A percentile compares a stretch with the other conserved stretches of the same genome.
Conservation (phyloP, 2,113 vertebrate genomes). For the Chionis minor region DNA sequence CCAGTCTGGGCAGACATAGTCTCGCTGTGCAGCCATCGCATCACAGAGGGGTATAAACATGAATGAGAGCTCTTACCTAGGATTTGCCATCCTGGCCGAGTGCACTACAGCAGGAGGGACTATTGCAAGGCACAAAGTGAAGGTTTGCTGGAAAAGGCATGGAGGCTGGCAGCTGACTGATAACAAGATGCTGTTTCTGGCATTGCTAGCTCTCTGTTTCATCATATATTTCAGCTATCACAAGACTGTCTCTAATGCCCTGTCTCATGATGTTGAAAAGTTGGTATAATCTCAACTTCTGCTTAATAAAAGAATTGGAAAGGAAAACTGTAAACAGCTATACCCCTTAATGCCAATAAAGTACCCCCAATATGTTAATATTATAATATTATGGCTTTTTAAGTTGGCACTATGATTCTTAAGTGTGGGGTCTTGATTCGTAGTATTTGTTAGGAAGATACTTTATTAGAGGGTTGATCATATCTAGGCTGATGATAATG, state of each 20-base stretch:
- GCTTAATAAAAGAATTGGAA: neutral
- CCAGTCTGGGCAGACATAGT: neutral
- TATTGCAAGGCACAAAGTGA: neutral
- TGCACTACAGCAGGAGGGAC: neutral
- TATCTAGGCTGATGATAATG: neutral
- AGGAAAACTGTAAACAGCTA: neutral
- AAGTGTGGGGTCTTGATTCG: neutral
- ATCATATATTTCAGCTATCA: neutral
- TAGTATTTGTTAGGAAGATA: neutral
- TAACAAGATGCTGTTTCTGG: neutral
- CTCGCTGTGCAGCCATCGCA: neutral
- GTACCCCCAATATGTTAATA: neutral
- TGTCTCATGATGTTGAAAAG: neutral
- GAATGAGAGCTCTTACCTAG: neutral
- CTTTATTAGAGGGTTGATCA: neutral
- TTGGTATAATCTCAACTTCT: neutral
- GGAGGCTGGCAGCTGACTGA: neutral
- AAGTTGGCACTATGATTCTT: neutral
- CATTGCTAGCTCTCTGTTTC: neutral
- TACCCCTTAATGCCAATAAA: neutral
- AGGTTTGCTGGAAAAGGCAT: neutral
- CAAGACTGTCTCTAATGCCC: neutral
- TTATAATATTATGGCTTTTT: neutral
- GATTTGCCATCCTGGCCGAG: neutral
- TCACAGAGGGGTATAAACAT: neutral